Conservation (phyloP, 92 coral and sea anemone genomes). For the Heliopora coerulea region DNA sequence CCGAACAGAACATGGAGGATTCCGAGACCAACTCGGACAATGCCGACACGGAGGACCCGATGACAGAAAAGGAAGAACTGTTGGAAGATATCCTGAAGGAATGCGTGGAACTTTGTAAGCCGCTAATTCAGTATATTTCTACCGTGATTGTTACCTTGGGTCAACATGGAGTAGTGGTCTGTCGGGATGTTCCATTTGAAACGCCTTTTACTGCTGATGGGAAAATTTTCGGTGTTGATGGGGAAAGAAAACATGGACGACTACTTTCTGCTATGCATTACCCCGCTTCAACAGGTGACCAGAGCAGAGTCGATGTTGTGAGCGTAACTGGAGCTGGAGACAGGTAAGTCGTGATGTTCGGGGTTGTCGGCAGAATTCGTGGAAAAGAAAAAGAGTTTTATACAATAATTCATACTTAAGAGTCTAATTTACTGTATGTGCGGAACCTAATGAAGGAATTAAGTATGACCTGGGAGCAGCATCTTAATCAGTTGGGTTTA, state of each 20-base stretch:
- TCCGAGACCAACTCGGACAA: constrained; percentile 27
- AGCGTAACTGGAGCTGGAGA: constrained; percentile 97
- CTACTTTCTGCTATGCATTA: constrained; percentile 85
- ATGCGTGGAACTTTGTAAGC: constrained; percentile 78
- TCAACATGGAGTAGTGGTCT: constrained; percentile 79
- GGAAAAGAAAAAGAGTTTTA: no score
- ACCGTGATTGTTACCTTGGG: constrained; percentile 87
- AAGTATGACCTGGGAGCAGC: no score
- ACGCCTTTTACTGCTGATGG: constrained; percentile 71
- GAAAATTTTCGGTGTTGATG: constrained; percentile 45
- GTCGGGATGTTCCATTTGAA: constrained; percentile 87
- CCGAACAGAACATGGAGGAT: constrained; percentile 4
- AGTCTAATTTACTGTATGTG: no score
- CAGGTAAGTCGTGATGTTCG: constrained; percentile 58
- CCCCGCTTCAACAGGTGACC: constrained; percentile 59
- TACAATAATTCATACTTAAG: no score
- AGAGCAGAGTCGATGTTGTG: constrained; percentile 55
- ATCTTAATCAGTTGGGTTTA: no score
- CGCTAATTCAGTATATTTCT: constrained; percentile 73
- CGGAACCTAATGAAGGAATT: no score
- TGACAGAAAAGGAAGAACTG: constrained; percentile 27
- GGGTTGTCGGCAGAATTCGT: no score
- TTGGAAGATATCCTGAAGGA: constrained; percentile 77
- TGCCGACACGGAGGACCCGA: constrained; percentile 21
- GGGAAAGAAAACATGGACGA: constrained; percentile 49